Conservation (phyloP, 2,113 vertebrate genomes). For the Mustela nigripes region DNA sequence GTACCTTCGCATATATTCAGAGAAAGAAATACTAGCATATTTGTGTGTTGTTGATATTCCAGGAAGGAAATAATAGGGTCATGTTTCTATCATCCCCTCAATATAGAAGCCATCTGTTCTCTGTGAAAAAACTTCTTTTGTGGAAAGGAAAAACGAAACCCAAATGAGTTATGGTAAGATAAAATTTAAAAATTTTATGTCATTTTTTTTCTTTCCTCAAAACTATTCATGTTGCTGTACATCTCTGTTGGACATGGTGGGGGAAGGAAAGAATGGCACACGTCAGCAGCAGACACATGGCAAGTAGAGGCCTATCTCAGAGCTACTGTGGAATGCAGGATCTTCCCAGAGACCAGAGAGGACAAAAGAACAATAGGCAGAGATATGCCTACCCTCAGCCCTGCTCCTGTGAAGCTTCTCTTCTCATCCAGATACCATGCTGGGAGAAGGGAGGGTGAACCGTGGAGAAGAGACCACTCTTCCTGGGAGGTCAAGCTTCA, state of each 20-base stretch:
- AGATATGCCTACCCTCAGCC: fast-evolving
- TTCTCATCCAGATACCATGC: neutral
- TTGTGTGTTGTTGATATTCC: neutral
- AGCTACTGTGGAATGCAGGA: fast-evolving
- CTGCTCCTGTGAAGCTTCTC: fast-evolving
- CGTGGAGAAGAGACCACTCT: neutral
- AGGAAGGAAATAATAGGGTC: neutral
- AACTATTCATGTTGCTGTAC: neutral
- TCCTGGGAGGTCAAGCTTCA: neutral
- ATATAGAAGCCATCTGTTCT: neutral
- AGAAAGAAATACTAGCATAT: slow-evolving; percentile 26
- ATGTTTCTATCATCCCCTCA: neutral
- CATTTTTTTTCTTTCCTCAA: neutral
- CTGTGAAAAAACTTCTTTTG: neutral
- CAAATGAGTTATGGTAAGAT: neutral
- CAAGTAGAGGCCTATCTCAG: neutral
- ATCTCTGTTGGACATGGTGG: neutral
- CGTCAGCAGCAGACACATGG: fast-evolving
- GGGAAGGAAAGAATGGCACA: neutral
- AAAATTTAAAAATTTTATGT: neutral
- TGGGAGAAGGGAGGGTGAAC: neutral
- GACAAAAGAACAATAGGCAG: neutral
- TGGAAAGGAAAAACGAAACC: neutral
- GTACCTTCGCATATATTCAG: neutral
- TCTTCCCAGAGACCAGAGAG: neutral